These are phyloP conservation scores for Tokudaia muenninki DNA, from an alignment of 2,797 vertebrate genomes.

Conservation along the genomic window DNA sequence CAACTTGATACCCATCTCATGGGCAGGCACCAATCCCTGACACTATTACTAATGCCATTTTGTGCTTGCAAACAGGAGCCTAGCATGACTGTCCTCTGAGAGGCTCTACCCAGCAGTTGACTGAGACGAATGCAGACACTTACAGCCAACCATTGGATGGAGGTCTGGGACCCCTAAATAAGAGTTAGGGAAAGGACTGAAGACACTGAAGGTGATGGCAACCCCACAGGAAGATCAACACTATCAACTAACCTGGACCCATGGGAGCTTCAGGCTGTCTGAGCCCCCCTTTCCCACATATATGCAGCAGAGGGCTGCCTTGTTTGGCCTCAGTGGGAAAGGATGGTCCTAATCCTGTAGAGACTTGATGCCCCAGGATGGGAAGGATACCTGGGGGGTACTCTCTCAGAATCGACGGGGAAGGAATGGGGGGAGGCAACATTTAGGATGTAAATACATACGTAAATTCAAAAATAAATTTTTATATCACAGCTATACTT, in stretches of 20 bases:
- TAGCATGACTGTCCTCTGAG: background rate
- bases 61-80: background rate
- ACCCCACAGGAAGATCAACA: background rate
- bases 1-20: background rate
- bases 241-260: background rate
- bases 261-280: background rate
- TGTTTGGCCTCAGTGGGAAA: background rate
- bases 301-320: background rate
- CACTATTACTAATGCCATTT: background rate
- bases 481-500: background rate
- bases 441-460: background rate
- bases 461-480: background rate
- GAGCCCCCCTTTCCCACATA: background rate
- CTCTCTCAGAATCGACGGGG: background rate
- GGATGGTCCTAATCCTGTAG: background rate
- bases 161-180: background rate
- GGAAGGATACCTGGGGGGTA: background rate
- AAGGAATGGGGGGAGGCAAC: background rate
- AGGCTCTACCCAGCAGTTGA: background rate
- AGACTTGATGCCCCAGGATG: background rate
- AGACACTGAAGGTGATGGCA: background rate
- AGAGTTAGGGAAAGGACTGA: background rate
- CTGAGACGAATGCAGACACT: background rate
- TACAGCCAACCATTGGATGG: background rate
- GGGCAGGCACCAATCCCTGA: background rate